These are phyloP conservation scores for Procambarus clarkii DNA, from an alignment of 1,140 invertebrate genomes.

Conservation along the genomic window DNA sequence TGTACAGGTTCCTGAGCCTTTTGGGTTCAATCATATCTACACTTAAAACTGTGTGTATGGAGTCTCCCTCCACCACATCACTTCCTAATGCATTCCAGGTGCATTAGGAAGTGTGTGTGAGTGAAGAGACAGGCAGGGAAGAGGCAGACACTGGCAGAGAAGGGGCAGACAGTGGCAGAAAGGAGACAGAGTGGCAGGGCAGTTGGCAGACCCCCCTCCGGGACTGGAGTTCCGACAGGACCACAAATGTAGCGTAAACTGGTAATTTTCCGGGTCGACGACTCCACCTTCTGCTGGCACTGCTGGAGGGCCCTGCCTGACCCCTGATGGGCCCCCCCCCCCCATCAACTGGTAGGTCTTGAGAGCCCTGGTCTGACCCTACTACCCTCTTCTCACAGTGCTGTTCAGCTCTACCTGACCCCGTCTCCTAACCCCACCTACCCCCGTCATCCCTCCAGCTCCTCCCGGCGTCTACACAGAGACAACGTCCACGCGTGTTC, in stretches of 20 bases:
- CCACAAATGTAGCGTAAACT: constrained; percentile 49
- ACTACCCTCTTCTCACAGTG: background rate
- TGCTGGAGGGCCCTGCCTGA: background rate
- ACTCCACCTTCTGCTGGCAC: constrained; percentile 15
- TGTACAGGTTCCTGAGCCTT: too few species aligned
- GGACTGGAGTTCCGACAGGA: background rate
- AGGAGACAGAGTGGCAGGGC: background rate
- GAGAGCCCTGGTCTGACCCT: background rate
- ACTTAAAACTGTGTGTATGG: too few species aligned
- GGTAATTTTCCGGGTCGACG: constrained; percentile 35
- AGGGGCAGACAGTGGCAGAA: background rate
- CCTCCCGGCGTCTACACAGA: too few species aligned
- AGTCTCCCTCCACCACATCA: too few species aligned
- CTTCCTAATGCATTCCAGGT: too few species aligned
- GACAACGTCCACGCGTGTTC: too few species aligned
- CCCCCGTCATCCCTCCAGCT: too few species aligned
- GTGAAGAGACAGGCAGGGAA: background rate
- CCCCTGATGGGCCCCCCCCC: too few species aligned
- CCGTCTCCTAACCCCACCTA: too few species aligned
- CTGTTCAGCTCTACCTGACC: background rate
- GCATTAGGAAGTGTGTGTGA: too few species aligned
- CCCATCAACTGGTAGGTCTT: background rate
- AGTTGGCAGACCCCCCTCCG: background rate
- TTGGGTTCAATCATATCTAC: too few species aligned
- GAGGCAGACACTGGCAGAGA: background rate